Conservation (phyloP, 30 jellyfish, hydroid and myxozoan genomes). For the Rhopilema esculentum region DNA sequence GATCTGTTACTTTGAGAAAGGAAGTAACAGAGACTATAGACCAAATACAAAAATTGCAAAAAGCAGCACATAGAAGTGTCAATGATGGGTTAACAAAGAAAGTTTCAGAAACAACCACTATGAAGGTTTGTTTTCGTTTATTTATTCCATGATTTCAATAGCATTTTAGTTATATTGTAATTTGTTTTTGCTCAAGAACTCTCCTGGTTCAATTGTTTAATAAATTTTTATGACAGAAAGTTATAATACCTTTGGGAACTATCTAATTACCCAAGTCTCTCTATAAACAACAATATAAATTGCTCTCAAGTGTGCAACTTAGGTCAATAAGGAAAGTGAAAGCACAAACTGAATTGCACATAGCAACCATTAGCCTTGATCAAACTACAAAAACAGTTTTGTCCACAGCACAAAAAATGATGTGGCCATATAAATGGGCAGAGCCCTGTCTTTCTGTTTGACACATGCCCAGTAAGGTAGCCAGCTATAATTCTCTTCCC, state of each 20-base stretch:
- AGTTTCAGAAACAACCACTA: conserved; percentile 82
- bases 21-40: conserved; percentile 79
- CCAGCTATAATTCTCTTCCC: too few species aligned
- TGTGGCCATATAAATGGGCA: too few species aligned
- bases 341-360: too few species aligned
- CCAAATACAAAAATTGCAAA: conserved; percentile 69
- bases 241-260: not conserved
- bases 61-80: conserved; percentile 83
- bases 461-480: too few species aligned
- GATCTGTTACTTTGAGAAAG: conserved; percentile 70
- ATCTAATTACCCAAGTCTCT: not conserved
- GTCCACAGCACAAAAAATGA: too few species aligned
- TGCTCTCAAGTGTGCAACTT: not conserved
- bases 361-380: too few species aligned
- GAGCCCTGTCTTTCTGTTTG: too few species aligned
- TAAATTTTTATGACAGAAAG: too few species aligned
- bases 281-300: not conserved
- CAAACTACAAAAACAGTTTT: too few species aligned
- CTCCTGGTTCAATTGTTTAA: too few species aligned
- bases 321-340: too few species aligned
- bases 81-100: conserved; percentile 91
- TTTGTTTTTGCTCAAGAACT: not conserved
- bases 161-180: not conserved
- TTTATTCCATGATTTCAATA: not conserved
- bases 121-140: conserved; percentile 65